Base-by-base conservation (phyloP, 1,140 invertebrate genomes). In the Lucilia sericata region DNA sequence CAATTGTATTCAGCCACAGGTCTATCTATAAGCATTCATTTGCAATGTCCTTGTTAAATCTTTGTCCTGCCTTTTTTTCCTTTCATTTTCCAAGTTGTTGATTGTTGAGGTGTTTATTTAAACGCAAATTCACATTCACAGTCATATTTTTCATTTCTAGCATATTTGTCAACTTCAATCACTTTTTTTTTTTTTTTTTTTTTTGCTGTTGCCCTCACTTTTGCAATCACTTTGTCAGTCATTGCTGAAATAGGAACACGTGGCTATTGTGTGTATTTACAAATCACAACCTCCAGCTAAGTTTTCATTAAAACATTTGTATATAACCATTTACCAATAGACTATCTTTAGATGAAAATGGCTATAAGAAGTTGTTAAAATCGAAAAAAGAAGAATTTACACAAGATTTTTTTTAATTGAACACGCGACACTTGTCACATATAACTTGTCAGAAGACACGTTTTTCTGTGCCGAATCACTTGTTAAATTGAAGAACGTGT, bases 151-250 rank as follows among this genome's bases (percentile, higher is more conserved):
- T 42, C 42, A 42, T 10, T 42, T 42, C 42, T 42, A 5, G 42
- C 42, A 42, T 55, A 55, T 55, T 55, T 55, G 51, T 76, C 74
- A 76, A 76, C 34, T 76, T 76, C 51, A 55, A 55, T 55, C 51
- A 55, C n/a, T n/a, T n/a, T n/a, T n/a, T n/a, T n/a, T n/a, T 12
- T 70, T 21, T 70, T 10, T 2, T 25, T 12, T 70, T 21, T 70
- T 10, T 2, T 25, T 10, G n/a, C 21, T 70, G 8, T 30, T 30
- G 55, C 7, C n/a, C 14, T n/a, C 14, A n/a, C 14, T n/a, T 60
- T 60, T n/a, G n/a, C 55, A 60, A 60, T 17, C 65, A 70, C 65
- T 70, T 70, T 25, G 21, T 25, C 65, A 70, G 7, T 70, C 19
- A 70, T 21, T 70, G 17, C n/a, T 2, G 10, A 8, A 70, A 21